These are phyloP conservation scores for Calliphora vicina DNA, from an alignment of 1,140 invertebrate genomes.

Conservation along the genomic window DNA sequence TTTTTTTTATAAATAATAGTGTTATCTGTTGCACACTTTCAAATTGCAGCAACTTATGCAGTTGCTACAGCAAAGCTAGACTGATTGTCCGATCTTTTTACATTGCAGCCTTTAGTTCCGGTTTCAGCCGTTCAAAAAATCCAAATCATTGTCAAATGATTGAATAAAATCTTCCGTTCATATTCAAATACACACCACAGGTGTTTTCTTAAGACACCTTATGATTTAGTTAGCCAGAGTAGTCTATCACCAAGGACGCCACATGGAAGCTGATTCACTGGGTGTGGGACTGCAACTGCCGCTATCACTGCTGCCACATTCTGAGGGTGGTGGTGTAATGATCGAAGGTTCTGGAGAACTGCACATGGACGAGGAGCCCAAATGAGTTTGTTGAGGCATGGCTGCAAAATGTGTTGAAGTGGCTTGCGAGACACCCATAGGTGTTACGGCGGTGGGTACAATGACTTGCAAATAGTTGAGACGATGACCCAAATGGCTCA, in stretches of 20 bases:
- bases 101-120: background rate
- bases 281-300: constrained; percentile 58
- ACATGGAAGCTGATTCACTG: constrained; percentile 56
- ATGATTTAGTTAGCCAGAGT: background rate
- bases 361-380: background rate
- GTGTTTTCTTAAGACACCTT: background rate
- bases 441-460: constrained; percentile 50
- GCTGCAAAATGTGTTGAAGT: background rate
- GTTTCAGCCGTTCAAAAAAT: background rate
- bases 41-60: background rate
- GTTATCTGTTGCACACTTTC: background rate
- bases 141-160: too few species aligned
- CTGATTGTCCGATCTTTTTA: background rate
- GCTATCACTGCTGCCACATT: constrained; percentile 59
- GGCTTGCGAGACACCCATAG: background rate
- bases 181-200: constrained; percentile 3
- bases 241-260: constrained; percentile 58
- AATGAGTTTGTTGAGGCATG: constrained; percentile 26
- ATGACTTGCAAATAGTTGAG: constrained; percentile 70
- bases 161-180: background rate
- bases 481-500: constrained; percentile 85
- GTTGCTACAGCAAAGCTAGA: background rate
- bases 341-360: constrained; percentile 40
- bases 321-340: constrained; percentile 59
- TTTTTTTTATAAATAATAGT: background rate